Conservation (phyloP, 2,888 invertebrate genomes). For the Amiota mariae region DNA sequence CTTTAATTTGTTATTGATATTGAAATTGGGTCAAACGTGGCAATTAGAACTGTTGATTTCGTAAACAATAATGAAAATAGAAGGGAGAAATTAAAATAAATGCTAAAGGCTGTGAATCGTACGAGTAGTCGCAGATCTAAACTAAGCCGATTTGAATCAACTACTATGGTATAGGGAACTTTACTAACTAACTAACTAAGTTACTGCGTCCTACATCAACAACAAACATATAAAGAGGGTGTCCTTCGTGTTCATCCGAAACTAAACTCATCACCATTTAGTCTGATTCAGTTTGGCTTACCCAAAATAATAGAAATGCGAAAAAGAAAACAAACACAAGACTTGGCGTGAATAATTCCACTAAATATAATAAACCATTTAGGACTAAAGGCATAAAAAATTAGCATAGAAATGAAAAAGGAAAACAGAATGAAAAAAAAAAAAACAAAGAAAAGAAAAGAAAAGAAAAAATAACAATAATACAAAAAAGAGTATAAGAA, state of each 20-base stretch:
- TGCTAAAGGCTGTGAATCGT: too few relatives aligned
- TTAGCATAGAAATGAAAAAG: slow-evolving; percentile 66
- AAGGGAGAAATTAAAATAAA: not conserved
- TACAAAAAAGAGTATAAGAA: not conserved
- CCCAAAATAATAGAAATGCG: too few relatives aligned
- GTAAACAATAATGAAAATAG: not conserved
- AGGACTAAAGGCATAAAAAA: slow-evolving; percentile 57
- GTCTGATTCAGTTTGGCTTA: too few relatives aligned
- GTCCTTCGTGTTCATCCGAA: too few relatives aligned
- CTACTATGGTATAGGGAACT: too few relatives aligned
- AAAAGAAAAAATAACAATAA: too few relatives aligned
- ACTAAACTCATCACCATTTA: too few relatives aligned
- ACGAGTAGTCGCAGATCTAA: too few relatives aligned
- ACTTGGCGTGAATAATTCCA: slow-evolving; percentile 64
- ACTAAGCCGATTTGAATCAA: slow-evolving; percentile 1
- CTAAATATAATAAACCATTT: slow-evolving; percentile 58
- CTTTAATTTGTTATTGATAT: not conserved
- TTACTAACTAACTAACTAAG: too few relatives aligned
- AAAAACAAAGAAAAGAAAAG: too few relatives aligned
- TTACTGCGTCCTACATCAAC: too few relatives aligned
- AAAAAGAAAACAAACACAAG: slow-evolving; percentile 5
- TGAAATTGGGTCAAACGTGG: not conserved
- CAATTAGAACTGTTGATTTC: slow-evolving; percentile 12
- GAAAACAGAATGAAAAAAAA: slow-evolving; percentile 27
- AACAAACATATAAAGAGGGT: too few relatives aligned